Conservation (phyloP, 2,888 invertebrate species). For the Mesopsocus fuscifrons region DNA sequence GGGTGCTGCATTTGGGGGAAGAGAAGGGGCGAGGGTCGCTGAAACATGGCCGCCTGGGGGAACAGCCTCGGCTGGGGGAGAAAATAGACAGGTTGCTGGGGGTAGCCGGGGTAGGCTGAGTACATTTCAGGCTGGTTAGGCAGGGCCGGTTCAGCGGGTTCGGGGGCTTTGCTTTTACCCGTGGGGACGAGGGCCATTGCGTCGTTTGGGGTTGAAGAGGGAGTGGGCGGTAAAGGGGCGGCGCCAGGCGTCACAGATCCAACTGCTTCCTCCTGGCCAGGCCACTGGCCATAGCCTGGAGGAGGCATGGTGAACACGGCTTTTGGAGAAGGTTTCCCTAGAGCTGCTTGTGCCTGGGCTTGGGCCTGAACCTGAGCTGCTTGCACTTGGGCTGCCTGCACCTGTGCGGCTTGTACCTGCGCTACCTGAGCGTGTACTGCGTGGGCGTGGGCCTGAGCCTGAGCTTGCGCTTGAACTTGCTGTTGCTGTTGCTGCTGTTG, state of each 20-base stretch:
- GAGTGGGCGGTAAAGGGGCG: slow-evolving; percentile 18
- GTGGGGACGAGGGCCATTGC: neutral
- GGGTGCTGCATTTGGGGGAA: slow-evolving; percentile 4
- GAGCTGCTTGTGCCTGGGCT: slow-evolving; percentile 21
- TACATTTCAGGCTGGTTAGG: neutral
- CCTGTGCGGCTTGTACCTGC: neutral
- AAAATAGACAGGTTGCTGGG: neutral
- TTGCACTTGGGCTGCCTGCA: slow-evolving; percentile 10
- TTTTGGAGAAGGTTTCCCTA: slow-evolving; percentile 2
- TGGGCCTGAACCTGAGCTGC: slow-evolving; percentile 13
- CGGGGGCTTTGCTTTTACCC: neutral
- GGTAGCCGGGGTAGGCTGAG: slow-evolving; percentile 1
- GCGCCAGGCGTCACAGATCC: slow-evolving; percentile 19
- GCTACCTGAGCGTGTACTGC: slow-evolving; percentile 20
- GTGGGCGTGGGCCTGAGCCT: slow-evolving; percentile 18
- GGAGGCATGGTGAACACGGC: neutral
- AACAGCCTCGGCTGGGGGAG: neutral
- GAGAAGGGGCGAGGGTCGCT: neutral
- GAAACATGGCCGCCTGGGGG: slow-evolving; percentile 3
- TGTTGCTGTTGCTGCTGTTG: slow-evolving; percentile 18
- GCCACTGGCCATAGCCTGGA: slow-evolving; percentile 3
- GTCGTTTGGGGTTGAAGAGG: slow-evolving; percentile 16
- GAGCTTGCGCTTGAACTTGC: slow-evolving; percentile 12
- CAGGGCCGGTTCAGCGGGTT: neutral
- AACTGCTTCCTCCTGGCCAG: slow-evolving; percentile 17